A percentile compares a stretch with the other conserved stretches of the same genome.
Evolutionary conservation across 30 jellyfish, hydroid and myxozoan genomes (phyloP).

Genomic region (Nemopilema nomurai): DNA sequence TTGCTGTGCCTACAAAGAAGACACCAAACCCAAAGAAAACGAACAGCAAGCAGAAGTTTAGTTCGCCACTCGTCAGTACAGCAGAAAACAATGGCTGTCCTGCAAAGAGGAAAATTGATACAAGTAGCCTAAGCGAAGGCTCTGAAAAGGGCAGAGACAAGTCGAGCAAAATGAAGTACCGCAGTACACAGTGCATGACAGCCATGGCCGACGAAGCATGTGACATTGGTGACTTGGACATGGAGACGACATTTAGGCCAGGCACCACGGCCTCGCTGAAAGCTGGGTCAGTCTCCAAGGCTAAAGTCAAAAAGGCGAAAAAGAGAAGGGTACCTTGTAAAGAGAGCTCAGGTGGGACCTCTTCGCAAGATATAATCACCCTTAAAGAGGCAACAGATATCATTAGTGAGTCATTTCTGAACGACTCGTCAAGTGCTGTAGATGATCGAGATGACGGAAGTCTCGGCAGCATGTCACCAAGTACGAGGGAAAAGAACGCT

Average conservation of each 20-base stretch:
- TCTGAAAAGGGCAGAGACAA: background rate
- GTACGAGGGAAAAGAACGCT: background rate
- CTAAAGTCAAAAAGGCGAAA: background rate
- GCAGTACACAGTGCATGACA: slow-evolving; percentile 4
- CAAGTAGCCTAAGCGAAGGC: background rate
- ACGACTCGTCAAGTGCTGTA: background rate
- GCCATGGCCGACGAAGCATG: background rate
- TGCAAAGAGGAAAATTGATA: background rate
- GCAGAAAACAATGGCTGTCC: background rate
- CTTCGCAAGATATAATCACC: slow-evolving; percentile 9
- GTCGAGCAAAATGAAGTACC: background rate
- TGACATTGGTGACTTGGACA: background rate
- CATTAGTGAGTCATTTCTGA: slow-evolving; percentile 13
- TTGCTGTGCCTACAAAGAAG: background rate
- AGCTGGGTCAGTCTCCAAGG: background rate
- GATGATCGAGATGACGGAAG: background rate
- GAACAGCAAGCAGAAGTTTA: background rate
- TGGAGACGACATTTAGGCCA: background rate
- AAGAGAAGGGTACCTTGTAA: background rate
- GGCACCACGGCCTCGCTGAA: background rate
- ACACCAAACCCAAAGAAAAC: background rate
- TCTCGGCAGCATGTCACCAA: background rate
- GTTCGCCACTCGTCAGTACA: background rate
- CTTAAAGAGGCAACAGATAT: slow-evolving; percentile 35
- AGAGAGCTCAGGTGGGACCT: background rate